Percentiles rank a stretch among this genome's conserved stretches.
These are phyloP conservation scores for Telmatochromis brachygnathus DNA, from an alignment of 2,113 vertebrate species.

Conservation along the genomic window DNA sequence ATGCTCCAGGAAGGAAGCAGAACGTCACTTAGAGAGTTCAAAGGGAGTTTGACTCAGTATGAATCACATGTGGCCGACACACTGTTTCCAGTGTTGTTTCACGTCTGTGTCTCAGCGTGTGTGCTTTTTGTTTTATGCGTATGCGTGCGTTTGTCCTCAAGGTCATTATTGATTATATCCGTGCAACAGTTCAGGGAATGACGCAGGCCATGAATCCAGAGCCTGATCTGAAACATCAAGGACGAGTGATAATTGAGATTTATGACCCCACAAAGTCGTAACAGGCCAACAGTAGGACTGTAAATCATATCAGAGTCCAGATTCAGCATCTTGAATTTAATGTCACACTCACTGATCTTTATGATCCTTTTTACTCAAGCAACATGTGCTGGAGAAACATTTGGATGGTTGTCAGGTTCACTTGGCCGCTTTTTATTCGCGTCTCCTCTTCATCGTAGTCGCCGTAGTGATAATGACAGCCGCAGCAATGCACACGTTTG, in stretches of 20 bases:
- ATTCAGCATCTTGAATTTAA: background rate
- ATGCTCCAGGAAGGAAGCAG: background rate
- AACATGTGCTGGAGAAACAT: background rate
- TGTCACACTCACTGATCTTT: slow-evolving; percentile 1
- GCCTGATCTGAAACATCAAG: slow-evolving; percentile 25
- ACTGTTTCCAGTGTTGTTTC: background rate
- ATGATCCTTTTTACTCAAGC: background rate
- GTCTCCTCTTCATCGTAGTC: background rate
- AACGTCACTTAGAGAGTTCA: background rate
- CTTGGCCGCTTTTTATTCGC: slow-evolving; percentile 4
- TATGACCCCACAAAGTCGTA: background rate
- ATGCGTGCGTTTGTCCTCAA: background rate
- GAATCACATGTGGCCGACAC: background rate
- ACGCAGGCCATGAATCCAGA: background rate
- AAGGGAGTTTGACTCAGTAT: background rate
- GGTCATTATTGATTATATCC: slow-evolving; percentile 29
- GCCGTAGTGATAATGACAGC: background rate
- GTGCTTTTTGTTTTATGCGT: background rate
- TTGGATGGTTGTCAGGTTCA: slow-evolving; percentile 3
- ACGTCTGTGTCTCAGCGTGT: background rate
- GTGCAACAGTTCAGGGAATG: background rate
- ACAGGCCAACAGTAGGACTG: background rate
- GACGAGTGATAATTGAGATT: slow-evolving; percentile 13
- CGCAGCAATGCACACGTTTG: slow-evolving; percentile 25
- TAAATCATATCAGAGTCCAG: background rate